phyloP scores from a whole-genome alignment of 2,113 vertebrate genomes.

The Tringa solitaria region DNA sequence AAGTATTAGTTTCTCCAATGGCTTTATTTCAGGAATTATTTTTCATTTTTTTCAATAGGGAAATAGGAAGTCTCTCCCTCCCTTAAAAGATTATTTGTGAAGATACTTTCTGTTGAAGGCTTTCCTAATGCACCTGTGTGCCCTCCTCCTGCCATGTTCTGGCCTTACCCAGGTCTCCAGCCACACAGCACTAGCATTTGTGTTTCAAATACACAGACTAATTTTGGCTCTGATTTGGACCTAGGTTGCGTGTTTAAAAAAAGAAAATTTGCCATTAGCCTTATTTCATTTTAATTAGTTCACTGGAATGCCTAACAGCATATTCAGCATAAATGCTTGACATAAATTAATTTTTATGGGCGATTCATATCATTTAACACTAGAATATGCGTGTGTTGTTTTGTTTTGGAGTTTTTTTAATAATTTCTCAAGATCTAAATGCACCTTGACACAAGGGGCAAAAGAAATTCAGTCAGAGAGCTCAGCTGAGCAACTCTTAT shows the following conservation, averaged over 20 bases:
- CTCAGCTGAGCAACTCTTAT: neutral
- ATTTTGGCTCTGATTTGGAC: neutral
- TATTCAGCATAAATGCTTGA: neutral
- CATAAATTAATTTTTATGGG: neutral
- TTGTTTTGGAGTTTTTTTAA: neutral
- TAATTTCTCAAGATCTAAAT: neutral
- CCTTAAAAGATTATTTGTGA: neutral
- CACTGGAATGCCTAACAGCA: neutral
- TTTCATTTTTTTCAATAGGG: neutral
- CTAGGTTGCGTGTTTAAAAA: neutral
- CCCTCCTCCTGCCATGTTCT: neutral
- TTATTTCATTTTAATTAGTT: conserved; percentile 43
- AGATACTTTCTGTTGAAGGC: neutral
- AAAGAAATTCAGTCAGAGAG: neutral
- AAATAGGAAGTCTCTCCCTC: neutral
- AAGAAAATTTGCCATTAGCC: conserved; percentile 1
- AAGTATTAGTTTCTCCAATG: neutral
- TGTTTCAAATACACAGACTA: neutral
- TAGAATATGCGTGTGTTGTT: neutral
- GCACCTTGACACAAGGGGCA: neutral
- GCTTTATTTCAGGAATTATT: neutral
- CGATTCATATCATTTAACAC: neutral
- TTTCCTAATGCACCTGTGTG: neutral
- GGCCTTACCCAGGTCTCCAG: neutral
- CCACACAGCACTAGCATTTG: neutral